Evolutionary conservation across 2,888 invertebrate species (phyloP), one percentile per base, ranked within the genome.

Genomic region (Listrodromus nycthemerus): DNA sequence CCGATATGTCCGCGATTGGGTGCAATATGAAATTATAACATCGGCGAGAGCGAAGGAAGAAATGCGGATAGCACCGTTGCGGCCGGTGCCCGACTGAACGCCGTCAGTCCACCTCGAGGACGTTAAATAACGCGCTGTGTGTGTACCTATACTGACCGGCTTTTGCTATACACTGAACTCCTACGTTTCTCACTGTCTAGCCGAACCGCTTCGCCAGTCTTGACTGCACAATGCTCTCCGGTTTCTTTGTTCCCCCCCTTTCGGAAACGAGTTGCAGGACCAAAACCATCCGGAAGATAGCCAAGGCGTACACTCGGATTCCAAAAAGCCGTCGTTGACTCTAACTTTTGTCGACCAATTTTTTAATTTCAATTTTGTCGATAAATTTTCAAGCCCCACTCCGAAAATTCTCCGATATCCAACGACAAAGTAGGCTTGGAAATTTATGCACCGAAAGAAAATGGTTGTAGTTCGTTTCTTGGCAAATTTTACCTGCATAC

Each of bases 51-150:
- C 58, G n/a, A 55, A 48, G 30, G 50, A 74, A 63, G 73, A 78
- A 74, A 61, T 50, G 58, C 75, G 73, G 80, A 69, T 76, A 77
- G 27, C 67, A 80, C 67, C 76, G 80, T 77, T 85, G 77, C 83
- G 87, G 89, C 82, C 88, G 90, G 85, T 86, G 83, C 85, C 83
- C 87, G 88, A 90, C 90, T 90, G 90, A 90, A 86, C 88, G 79
- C 86, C 86, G 87, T 83, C 85, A 80, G 85, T 73, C 85, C 83
- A 82, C 80, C 84, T 82, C 89, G 84, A 82, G 89, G 89, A 90
- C 89, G 89, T 90, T 90, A 90, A 90, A 90, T 90, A 90, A 89
- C 88, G 86, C 85, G 61, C 85, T 78, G 86, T 78, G 87, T 55
- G 45, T 50, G 70, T 76, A 69, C 65, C 76, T 73, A 65, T 73